phyloP scores from a whole-genome alignment of 2,113 vertebrate genomes.

The Lophotis ruficrista region DNA sequence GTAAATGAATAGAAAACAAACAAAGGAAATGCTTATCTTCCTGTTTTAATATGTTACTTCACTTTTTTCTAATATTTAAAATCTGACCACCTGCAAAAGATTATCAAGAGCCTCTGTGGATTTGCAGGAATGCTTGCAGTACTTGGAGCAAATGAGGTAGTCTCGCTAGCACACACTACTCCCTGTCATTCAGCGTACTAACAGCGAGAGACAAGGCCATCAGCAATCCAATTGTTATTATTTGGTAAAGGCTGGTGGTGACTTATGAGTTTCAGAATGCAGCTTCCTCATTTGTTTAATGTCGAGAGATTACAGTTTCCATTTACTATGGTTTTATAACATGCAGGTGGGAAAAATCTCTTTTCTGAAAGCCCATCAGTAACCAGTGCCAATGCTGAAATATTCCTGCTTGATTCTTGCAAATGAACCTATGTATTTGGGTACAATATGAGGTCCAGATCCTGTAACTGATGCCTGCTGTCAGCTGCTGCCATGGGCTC shows the following conservation, averaged over 20 bases:
- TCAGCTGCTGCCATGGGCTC: background rate
- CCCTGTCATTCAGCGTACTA: conserved; percentile 10
- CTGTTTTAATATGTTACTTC: conserved; percentile 38
- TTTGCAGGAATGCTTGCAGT: conserved; percentile 46
- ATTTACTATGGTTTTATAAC: conserved; percentile 61
- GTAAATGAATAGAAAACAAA: conserved; percentile 41
- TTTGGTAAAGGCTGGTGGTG: conserved; percentile 58
- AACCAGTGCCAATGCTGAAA: conserved; percentile 21
- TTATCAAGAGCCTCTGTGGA: conserved; percentile 16
- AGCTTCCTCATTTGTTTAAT: conserved; percentile 63
- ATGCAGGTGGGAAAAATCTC: conserved; percentile 54
- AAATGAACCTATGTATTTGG: background rate
- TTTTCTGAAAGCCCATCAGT: background rate
- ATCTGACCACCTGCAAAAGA: conserved; percentile 65
- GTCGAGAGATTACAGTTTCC: conserved; percentile 44
- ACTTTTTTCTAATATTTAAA: conserved; percentile 52
- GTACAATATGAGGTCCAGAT: background rate
- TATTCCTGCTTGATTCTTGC: background rate
- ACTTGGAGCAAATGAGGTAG: conserved; percentile 45
- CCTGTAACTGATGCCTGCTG: rapidly evolving
- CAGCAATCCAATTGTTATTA: conserved; percentile 40
- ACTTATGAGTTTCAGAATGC: conserved; percentile 59
- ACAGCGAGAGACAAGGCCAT: background rate
- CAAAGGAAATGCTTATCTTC: conserved; percentile 49
- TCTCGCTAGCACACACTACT: background rate